Evolutionary conservation across 2,888 invertebrate genomes (phyloP).

Genomic region (Dicyrtoma fusca): DNA sequence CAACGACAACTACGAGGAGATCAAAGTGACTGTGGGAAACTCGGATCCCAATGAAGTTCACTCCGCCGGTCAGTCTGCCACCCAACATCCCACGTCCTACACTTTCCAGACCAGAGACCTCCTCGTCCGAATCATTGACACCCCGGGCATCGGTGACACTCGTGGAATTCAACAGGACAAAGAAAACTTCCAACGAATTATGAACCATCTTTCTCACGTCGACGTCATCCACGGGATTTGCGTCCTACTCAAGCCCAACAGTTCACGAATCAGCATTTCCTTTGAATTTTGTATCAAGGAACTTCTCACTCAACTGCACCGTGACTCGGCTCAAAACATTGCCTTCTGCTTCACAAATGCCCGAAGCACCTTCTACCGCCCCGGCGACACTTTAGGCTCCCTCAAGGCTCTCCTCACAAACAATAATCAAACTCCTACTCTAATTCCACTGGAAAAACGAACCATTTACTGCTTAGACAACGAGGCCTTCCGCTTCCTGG

Average conservation of each 20-base stretch:
- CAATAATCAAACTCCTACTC: neutral
- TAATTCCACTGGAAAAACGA: neutral
- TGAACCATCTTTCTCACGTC: conserved; percentile 22
- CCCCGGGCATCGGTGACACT: conserved; percentile 44
- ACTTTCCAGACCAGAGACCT: conserved; percentile 16
- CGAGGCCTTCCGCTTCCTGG: conserved; percentile 47
- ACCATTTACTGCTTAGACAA: neutral
- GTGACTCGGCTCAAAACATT: conserved; percentile 42
- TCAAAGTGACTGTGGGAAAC: conserved; percentile 17
- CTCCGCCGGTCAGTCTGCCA: conserved; percentile 32
- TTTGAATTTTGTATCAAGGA: conserved; percentile 45
- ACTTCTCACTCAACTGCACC: conserved; percentile 40
- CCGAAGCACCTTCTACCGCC: conserved; percentile 42
- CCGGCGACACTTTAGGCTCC: conserved; percentile 24
- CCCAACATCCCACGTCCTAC: conserved; percentile 34
- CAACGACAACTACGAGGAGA: conserved; percentile 34
- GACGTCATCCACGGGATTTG: conserved; percentile 42
- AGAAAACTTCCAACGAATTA: conserved; percentile 41
- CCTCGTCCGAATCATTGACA: conserved; percentile 42
- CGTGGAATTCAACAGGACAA: conserved; percentile 38
- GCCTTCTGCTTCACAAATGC: conserved; percentile 46
- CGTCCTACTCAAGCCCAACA: conserved; percentile 46
- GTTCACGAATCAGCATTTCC: conserved; percentile 30
- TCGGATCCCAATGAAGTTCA: conserved; percentile 33
- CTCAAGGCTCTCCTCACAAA: conserved; percentile 16